phyloP scores from a whole-genome alignment of 2,113 vertebrate genomes.

The Emberiza fucata region DNA sequence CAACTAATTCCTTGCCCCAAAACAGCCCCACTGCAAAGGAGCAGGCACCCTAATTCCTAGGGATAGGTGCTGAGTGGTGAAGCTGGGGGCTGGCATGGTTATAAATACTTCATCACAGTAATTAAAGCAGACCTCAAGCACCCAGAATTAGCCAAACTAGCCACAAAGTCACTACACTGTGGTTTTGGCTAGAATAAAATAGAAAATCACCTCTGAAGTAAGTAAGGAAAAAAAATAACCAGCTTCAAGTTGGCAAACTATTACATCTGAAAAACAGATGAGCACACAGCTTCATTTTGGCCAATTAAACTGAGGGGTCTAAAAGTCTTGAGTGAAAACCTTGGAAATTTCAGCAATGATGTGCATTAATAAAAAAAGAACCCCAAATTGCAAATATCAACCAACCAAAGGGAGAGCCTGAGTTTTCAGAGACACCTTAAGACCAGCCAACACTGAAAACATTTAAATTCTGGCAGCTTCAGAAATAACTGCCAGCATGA shows the following conservation, averaged over 20 bases:
- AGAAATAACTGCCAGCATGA: not conserved
- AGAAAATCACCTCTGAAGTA: not conserved
- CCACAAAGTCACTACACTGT: fast-evolving
- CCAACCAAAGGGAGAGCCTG: not conserved
- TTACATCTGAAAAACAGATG: not conserved
- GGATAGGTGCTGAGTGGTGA: not conserved
- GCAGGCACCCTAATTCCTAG: not conserved
- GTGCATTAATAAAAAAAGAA: not conserved
- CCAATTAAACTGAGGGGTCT: not conserved
- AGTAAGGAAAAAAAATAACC: not conserved
- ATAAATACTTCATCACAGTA: not conserved
- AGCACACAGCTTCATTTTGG: fast-evolving
- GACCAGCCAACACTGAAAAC: not conserved
- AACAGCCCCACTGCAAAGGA: not conserved
- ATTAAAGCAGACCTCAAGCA: not conserved
- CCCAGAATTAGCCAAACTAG: not conserved
- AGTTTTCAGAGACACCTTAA: not conserved
- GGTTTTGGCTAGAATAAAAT: not conserved
- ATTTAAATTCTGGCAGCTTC: conserved; percentile 34
- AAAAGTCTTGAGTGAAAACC: not conserved
- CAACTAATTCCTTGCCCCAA: no score
- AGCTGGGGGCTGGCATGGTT: not conserved
- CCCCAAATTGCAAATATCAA: not conserved
- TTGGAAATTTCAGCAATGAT: not conserved
- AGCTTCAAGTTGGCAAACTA: not conserved